Percentiles rank a stretch among this genome's conserved stretches.
These are phyloP conservation scores for Agonopterix alstromeriana DNA, from an alignment of 2,888 invertebrate genomes.

Conservation along the genomic window DNA sequence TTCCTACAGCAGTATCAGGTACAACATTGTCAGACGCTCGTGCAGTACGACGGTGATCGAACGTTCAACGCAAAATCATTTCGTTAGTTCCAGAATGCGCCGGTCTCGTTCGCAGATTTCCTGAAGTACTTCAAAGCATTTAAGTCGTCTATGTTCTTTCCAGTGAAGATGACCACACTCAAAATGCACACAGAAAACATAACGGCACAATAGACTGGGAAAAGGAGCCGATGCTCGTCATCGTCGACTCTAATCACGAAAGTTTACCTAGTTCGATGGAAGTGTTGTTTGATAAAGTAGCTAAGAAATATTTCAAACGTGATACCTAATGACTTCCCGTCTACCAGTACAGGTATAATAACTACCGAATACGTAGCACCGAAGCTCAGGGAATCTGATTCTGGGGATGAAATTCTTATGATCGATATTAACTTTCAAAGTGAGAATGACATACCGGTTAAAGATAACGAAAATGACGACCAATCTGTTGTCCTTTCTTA, in stretches of 20 bases:
- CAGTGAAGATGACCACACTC: slow-evolving; percentile 36
- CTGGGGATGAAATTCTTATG: slow-evolving; percentile 36
- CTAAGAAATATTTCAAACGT: slow-evolving; percentile 22
- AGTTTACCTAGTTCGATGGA: slow-evolving; percentile 37
- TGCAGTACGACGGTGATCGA: slow-evolving; percentile 23
- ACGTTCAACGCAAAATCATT: slow-evolving; percentile 31
- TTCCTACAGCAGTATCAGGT: slow-evolving; percentile 40
- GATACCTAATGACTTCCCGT: slow-evolving; percentile 27
- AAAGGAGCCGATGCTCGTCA: slow-evolving; percentile 35
- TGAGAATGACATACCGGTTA: slow-evolving; percentile 31
- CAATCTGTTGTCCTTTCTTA: slow-evolving; percentile 41
- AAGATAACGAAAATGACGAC: slow-evolving; percentile 22
- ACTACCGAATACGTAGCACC: slow-evolving; percentile 12
- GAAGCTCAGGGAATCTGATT: slow-evolving; percentile 23
- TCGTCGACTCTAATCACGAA: slow-evolving; percentile 33
- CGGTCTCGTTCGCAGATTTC: slow-evolving; percentile 15
- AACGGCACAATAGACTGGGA: slow-evolving; percentile 7
- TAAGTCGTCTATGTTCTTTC: slow-evolving; percentile 40
- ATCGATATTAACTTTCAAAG: slow-evolving; percentile 41
- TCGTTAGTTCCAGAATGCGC: slow-evolving; percentile 37
- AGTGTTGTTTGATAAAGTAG: slow-evolving; percentile 25
- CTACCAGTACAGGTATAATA: slow-evolving; percentile 32
- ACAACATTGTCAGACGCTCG: slow-evolving; percentile 34
- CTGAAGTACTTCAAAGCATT: slow-evolving; percentile 24
- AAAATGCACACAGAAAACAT: slow-evolving; percentile 23